Percentiles rank a stretch among this genome's conserved stretches.
Conservation (phyloP, 1,140 invertebrate genomes). For the Eciton burchellii region DNA sequence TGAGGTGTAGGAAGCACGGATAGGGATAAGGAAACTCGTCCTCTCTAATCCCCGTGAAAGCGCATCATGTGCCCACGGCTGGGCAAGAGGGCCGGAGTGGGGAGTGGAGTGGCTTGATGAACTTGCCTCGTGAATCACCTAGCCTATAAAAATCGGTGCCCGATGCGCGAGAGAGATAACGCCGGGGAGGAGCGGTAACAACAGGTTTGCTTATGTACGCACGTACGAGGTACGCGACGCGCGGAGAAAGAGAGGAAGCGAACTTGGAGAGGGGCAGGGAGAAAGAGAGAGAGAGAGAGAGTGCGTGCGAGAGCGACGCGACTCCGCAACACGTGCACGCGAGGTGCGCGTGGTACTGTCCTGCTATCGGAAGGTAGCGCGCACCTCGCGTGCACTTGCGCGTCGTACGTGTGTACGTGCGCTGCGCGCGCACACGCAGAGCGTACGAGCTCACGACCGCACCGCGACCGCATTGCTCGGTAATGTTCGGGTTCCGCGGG, state of each 20-base stretch:
- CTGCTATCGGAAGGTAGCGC: not conserved
- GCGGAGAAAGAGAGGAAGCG: not conserved
- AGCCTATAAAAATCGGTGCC: constrained; percentile 80
- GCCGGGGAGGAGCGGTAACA: constrained; percentile 80
- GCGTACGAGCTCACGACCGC: too few relatives aligned
- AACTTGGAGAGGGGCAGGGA: not conserved
- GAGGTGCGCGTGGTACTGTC: constrained; percentile 39
- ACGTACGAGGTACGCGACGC: constrained; percentile 49
- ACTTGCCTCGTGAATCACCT: constrained; percentile 83
- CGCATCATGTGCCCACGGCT: constrained; percentile 60
- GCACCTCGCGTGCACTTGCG: not conserved
- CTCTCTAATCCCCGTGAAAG: constrained; percentile 77
- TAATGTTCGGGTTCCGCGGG: constrained; percentile 72
- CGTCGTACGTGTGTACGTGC: not conserved
- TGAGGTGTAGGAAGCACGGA: constrained; percentile 29
- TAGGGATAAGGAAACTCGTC: constrained; percentile 32
- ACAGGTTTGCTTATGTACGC: constrained; percentile 79
- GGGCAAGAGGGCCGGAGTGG: constrained; percentile 19
- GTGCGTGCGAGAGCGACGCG: constrained; percentile 32
- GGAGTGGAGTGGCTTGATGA: constrained; percentile 79
- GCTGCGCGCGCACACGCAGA: constrained; percentile 27
- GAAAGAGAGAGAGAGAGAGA: constrained; percentile 17
- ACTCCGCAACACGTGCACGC: constrained; percentile 61
- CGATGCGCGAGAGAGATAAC: constrained; percentile 81
- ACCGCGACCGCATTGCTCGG: constrained; percentile 37